phyloP scores from a whole-genome alignment of 2,888 invertebrate species.

The Sthenelais limicola region DNA sequence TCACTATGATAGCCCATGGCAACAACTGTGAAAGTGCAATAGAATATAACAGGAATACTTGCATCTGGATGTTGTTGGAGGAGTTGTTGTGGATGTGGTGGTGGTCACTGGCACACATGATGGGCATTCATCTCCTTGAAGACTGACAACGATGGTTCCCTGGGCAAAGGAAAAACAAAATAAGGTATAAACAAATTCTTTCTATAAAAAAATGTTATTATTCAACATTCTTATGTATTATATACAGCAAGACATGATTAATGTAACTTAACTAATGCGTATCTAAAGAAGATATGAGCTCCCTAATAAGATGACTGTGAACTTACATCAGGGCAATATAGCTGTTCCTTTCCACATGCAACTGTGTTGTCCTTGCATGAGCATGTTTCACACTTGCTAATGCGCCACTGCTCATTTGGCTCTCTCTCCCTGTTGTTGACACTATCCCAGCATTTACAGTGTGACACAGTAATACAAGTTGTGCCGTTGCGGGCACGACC shows the following conservation, averaged over 20 bases:
- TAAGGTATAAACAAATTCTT: too few relatives aligned
- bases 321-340: background rate
- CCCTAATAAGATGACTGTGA: too few relatives aligned
- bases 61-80: constrained; percentile 30
- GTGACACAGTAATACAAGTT: constrained; percentile 27
- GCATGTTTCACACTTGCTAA: constrained; percentile 9
- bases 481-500: constrained; percentile 28
- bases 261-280: too few relatives aligned
- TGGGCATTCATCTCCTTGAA: constrained; percentile 33
- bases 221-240: too few relatives aligned
- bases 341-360: background rate
- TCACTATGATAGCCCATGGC: too few relatives aligned
- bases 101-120: constrained; percentile 30
- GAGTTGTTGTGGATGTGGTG: constrained; percentile 6
- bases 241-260: too few relatives aligned
- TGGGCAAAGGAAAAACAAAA: background rate
- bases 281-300: too few relatives aligned
- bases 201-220: too few relatives aligned
- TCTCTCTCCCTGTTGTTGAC: background rate
- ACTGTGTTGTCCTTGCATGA: background rate
- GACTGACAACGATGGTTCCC: constrained; percentile 26
- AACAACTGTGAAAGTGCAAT: too few relatives aligned
- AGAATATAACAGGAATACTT: too few relatives aligned
- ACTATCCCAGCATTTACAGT: constrained; percentile 16
- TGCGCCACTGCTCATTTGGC: constrained; percentile 26